These are phyloP conservation scores for Sarcophaga peregrina DNA, from an alignment of 1,140 invertebrate genomes.

Conservation along the genomic window DNA sequence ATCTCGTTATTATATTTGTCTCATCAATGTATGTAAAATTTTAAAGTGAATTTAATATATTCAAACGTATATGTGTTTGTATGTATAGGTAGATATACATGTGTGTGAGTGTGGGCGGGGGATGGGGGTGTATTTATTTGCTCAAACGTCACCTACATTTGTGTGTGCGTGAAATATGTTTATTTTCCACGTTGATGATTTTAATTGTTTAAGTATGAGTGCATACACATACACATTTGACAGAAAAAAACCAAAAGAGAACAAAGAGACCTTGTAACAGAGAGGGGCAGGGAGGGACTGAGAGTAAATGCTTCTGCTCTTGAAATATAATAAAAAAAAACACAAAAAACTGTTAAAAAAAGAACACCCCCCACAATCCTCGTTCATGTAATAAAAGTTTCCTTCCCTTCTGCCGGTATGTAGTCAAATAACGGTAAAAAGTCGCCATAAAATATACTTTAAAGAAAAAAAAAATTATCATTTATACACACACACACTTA, in stretches of 20 bases:
- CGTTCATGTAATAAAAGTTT: neutral
- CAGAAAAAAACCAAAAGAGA: too few relatives aligned
- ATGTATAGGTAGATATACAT: too few relatives aligned
- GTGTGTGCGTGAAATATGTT: neutral
- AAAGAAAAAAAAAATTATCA: neutral
- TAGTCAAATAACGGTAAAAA: neutral
- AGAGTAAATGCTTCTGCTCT: too few relatives aligned
- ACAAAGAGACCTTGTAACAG: too few relatives aligned
- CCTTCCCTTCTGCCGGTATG: neutral
- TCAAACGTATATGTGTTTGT: too few relatives aligned
- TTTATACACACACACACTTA: neutral
- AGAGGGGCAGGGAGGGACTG: too few relatives aligned
- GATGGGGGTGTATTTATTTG: neutral
- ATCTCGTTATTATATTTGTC: too few relatives aligned
- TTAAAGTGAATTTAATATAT: neutral
- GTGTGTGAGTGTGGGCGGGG: too few relatives aligned
- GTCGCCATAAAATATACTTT: neutral
- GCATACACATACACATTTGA: neutral
- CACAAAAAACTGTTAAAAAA: neutral
- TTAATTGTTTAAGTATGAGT: neutral
- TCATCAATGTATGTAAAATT: conserved; percentile 1
- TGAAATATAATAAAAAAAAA: neutral
- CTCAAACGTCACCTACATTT: neutral
- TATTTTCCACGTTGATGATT: conserved; percentile 1
- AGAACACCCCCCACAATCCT: too few relatives aligned